phyloP scores from a whole-genome alignment of 2,888 invertebrate species.

The Eueremaeus valkanovi region DNA sequence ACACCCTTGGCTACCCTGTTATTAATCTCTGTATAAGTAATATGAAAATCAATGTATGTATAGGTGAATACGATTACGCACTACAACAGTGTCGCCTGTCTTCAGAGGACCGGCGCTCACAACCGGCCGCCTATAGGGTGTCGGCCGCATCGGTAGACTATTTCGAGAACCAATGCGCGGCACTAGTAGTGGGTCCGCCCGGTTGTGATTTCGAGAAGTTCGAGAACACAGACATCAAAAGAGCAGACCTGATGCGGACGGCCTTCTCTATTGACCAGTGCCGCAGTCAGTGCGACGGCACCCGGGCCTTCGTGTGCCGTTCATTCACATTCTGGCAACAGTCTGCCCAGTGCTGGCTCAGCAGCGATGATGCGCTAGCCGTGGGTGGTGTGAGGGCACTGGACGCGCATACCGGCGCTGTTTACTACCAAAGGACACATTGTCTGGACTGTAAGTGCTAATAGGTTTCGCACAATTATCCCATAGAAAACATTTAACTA shows the following conservation, averaged over 20 bases:
- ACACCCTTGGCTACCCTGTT: too few relatives aligned
- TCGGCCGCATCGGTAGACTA: constrained; percentile 66
- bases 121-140: constrained; percentile 58
- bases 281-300: constrained; percentile 50
- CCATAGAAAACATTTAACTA: background rate
- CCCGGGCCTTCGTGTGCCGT: constrained; percentile 51
- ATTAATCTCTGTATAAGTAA: too few relatives aligned
- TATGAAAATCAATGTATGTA: too few relatives aligned
- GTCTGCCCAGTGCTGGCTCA: constrained; percentile 49
- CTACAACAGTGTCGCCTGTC: constrained; percentile 63
- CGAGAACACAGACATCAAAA: constrained; percentile 46
- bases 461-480: too few relatives aligned
- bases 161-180: constrained; percentile 71
- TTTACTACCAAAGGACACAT: constrained; percentile 48
- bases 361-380: constrained; percentile 49
- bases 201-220: constrained; percentile 48
- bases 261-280: constrained; percentile 49
- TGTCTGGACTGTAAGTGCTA: constrained; percentile 50
- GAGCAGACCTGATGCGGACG: constrained; percentile 46
- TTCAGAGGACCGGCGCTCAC: constrained; percentile 66
- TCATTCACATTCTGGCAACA: constrained; percentile 50
- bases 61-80: constrained; percentile 57
- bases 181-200: constrained; percentile 17
- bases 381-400: constrained; percentile 47
- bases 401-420: constrained; percentile 46